Conservation (phyloP, 2,888 invertebrate genomes). For the Ernsta delagoae region DNA sequence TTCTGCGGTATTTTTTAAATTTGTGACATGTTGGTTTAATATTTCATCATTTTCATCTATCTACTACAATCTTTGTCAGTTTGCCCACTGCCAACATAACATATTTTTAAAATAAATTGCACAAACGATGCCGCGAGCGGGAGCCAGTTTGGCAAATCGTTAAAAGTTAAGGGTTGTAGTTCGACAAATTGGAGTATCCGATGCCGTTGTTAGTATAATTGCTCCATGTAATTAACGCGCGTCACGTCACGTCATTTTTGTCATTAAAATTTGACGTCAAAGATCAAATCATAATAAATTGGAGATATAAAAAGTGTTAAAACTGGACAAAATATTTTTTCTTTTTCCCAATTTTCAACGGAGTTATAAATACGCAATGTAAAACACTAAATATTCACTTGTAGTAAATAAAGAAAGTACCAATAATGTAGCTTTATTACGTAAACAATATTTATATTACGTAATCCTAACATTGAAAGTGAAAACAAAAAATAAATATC, state of each 20-base stretch:
- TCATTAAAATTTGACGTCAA: constrained; percentile 34
- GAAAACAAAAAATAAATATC: constrained; percentile 8
- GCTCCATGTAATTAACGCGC: constrained; percentile 38
- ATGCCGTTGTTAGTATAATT: constrained; percentile 38
- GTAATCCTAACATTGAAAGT: too few species aligned
- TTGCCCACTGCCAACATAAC: background rate
- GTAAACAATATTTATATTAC: too few species aligned
- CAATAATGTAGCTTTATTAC: too few species aligned
- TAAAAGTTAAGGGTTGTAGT: constrained; percentile 38
- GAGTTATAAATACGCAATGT: too few species aligned
- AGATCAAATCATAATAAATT: constrained; percentile 29
- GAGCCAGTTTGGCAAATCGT: constrained; percentile 35
- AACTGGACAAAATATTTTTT: background rate
- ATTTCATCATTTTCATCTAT: too few species aligned
- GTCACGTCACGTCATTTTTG: constrained; percentile 35
- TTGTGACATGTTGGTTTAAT: too few species aligned
- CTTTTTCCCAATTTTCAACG: background rate
- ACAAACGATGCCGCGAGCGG: constrained; percentile 13
- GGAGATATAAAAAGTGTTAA: constrained; percentile 18
- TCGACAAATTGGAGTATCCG: constrained; percentile 38
- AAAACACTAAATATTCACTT: too few species aligned
- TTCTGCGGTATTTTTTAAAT: too few species aligned
- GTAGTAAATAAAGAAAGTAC: too few species aligned
- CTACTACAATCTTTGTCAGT: too few species aligned
- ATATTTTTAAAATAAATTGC: constrained; percentile 7